These are phyloP conservation scores for Chalcis sispes DNA, from an alignment of 2,888 invertebrate genomes.

Conservation along the genomic window DNA sequence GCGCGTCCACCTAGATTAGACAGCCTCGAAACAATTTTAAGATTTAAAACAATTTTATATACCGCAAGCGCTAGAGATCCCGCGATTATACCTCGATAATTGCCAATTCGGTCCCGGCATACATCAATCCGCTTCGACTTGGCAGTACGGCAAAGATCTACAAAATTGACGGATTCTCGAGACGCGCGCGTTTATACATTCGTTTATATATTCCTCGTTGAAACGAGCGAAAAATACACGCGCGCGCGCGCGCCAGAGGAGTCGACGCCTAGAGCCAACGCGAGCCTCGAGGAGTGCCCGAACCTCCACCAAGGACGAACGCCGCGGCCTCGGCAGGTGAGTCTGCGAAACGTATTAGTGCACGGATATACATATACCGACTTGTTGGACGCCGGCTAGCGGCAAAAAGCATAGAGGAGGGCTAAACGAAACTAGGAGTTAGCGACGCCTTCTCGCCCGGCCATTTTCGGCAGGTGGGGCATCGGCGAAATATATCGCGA, in stretches of 20 bases:
- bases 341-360: conserved; percentile 68
- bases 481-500: conserved; percentile 63
- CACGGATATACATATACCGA: conserved; percentile 65
- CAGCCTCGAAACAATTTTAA: not conserved
- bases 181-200: conserved; percentile 16
- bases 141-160: conserved; percentile 49
- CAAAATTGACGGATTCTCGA: conserved; percentile 58
- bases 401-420: conserved; percentile 68
- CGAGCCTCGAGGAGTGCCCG: not conserved
- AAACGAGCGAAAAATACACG: not conserved
- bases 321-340: conserved; percentile 67
- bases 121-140: conserved; percentile 42
- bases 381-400: conserved; percentile 64
- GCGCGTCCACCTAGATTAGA: not conserved
- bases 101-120: conserved; percentile 51
- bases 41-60: conserved; percentile 46
- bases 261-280: not conserved
- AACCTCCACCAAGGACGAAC: conserved; percentile 33
- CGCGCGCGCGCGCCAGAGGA: not conserved
- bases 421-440: conserved; percentile 65
- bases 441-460: conserved; percentile 61
- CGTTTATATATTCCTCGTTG: conserved; percentile 46
- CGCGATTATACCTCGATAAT: conserved; percentile 56
- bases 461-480: conserved; percentile 72
- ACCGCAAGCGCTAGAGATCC: conserved; percentile 27